Base-by-base conservation (phyloP, 2,888 invertebrate species). In the Galerucella nymphaeae region DNA sequence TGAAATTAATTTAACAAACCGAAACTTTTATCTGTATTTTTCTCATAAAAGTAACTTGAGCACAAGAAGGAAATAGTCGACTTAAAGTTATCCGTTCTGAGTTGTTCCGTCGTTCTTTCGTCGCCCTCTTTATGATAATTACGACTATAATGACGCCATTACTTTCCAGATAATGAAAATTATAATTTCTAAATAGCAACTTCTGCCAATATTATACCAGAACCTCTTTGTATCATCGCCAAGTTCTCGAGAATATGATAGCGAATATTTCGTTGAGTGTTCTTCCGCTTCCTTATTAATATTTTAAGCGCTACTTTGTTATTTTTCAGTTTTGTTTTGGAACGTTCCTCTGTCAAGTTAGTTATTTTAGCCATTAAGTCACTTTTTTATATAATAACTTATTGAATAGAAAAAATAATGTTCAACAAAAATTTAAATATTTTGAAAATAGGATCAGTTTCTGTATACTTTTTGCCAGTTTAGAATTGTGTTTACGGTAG, bases 151-250 rank as follows among this genome's bases (percentile, higher is more conserved):
- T 82, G 83, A 77, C 77, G 82, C 81, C 82, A 83, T 84, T 83
- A 84, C 81, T 78, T 79, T 80, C 80, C 80, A 82, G 83, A 83
- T 84, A 83, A 84, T 83, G 81, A 79, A 82, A 83, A 84, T 83
- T 82, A 83, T 83, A 83, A 84, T 83, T 83, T 81, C 79, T 76
- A 77, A 74, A 77, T 75, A 74, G 77, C 72, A 72, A 77, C 75
- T 77, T 74, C 74, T 75, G 75, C 77, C 77, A 71, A 77, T 77
- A 77, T 76, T 73, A 62, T 62, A 76, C 74, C 63, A 72, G 71
- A 69, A 71, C 71, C 66, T 69, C 75, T 75, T 76, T 77, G 76
- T 75, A 72, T 73, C 72, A 70, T 53, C 68, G 66, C 75, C 75
- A 74, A 76, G 66, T 77, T 74, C 71, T 62, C 65, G 67, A 66